Evolutionary conservation across 1,140 invertebrate genomes (phyloP), one percentile per base, ranked within the genome.

Genomic region (Globodera rostochiensis): DNA sequence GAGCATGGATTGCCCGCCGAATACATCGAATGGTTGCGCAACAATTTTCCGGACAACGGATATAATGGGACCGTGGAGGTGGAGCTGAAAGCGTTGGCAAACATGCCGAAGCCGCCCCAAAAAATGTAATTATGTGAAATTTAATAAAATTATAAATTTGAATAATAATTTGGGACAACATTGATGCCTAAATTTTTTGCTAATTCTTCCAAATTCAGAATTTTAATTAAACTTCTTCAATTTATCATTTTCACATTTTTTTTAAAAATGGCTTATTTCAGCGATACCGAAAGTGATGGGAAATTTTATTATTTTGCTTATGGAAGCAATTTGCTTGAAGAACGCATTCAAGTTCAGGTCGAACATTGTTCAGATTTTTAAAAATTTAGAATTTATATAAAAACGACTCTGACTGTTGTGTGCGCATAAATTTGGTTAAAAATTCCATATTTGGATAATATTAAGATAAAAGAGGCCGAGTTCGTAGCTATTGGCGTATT

Each of bases 261-360:
- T 11, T 60, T 60, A 3, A 13, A 60, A 60, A 60, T 60, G 13
- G 57, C 57, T 60, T 60, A 6, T 19, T 13, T 13, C 15, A 60
- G 19, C 19, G 15, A 4, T 60, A 2, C 57, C 19, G 11, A 60
- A 60, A 60, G 19, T 6, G 49, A 6, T n/a, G 49, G 77, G 45
- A 81, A 71, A 74, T 86, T 86, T 81, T 84, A 70, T 69, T 86
- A 86, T 69, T 86, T 86, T 82, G 84, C 86, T 21, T 86, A 77
- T 73, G 85, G 85, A 8, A 84, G 80, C 64, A 86, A 86, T 70
- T 77, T 86, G 50, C 76, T 86, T 9, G 69, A 80, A 47, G 85
- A 86, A 64, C 82, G 85, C 64, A 88, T 86, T 67, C 83, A 87
- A 47, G 87, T 86, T 19, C 85, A 87, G 80, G 85, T 60, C 50